Conservation (phyloP, 1,140 invertebrate genomes). For the Heliconius hewitsoni region DNA sequence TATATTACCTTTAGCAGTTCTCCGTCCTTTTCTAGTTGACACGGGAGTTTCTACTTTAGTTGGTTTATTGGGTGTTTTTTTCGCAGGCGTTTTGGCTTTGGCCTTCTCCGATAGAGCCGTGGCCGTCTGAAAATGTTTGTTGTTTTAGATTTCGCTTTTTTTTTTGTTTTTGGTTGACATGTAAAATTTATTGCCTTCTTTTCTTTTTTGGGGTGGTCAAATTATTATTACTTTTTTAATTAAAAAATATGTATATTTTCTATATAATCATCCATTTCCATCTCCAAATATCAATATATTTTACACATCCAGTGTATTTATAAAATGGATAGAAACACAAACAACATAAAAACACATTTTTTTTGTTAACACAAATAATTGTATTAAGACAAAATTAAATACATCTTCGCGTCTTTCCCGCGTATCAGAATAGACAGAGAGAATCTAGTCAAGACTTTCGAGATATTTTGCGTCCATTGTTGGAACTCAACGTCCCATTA, state of each 20-base stretch:
- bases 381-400: too few relatives aligned
- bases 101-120: constrained; percentile 66
- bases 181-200: not conserved
- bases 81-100: constrained; percentile 44
- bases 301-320: not conserved
- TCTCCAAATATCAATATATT: not conserved
- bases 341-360: too few relatives aligned
- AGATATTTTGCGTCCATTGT: too few relatives aligned
- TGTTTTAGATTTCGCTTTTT: not conserved
- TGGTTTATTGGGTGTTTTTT: constrained; percentile 41
- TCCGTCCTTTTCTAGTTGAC: constrained; percentile 55
- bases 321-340: constrained; percentile 29
- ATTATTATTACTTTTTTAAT: too few relatives aligned
- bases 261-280: too few relatives aligned
- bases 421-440: too few relatives aligned
- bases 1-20: constrained; percentile 29
- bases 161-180: not conserved
- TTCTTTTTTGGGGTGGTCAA: too few relatives aligned
- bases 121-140: constrained; percentile 57
- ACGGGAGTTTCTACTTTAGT: constrained; percentile 46
- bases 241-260: too few relatives aligned
- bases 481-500: too few relatives aligned
- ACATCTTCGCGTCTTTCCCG: too few relatives aligned
- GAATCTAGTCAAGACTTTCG: too few relatives aligned
- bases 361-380: too few relatives aligned